Percentiles rank a stretch among this genome's conserved stretches.
Conservation (phyloP, 2,888 invertebrate genomes). For the Tyria jacobaeae region DNA sequence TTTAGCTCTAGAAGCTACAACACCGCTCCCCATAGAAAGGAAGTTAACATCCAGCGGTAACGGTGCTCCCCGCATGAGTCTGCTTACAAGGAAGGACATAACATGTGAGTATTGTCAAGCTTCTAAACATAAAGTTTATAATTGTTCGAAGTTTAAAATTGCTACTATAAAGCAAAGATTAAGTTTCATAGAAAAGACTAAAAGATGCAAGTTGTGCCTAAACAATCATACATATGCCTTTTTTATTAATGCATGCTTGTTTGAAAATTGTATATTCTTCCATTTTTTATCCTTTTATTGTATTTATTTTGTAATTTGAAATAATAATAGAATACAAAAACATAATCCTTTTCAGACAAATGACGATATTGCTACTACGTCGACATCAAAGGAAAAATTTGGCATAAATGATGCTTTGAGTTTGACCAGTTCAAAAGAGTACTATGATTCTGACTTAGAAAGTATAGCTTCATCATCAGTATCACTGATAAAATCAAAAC, state of each 20-base stretch:
- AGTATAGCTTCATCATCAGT: conserved; percentile 22
- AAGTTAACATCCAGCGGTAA: too few relatives aligned
- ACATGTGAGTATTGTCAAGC: too few relatives aligned
- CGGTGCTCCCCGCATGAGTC: too few relatives aligned
- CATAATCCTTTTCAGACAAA: conserved; percentile 9
- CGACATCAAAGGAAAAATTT: conserved; percentile 6
- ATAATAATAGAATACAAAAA: conserved; percentile 17
- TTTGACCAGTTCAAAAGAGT: conserved; percentile 16
- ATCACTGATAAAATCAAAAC: conserved; percentile 21
- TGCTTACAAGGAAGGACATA: too few relatives aligned
- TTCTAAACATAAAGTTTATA: too few relatives aligned
- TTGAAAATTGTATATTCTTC: conserved; percentile 10
- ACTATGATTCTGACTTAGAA: conserved; percentile 18
- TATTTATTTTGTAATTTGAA: conserved; percentile 16
- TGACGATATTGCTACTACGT: conserved; percentile 8
- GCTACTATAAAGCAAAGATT: too few relatives aligned
- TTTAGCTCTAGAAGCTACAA: too few relatives aligned
- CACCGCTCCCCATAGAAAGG: too few relatives aligned
- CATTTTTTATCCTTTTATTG: conserved; percentile 16
- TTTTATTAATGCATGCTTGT: conserved; percentile 7
- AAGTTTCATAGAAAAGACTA: too few relatives aligned
- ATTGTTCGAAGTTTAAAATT: too few relatives aligned
- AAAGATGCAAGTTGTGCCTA: too few relatives aligned
- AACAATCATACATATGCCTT: background rate
- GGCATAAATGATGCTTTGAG: conserved; percentile 9